Evolutionary conservation across 2,888 invertebrate species (phyloP), one percentile per base, ranked within the genome.

Genomic region (Clanis bilineata): DNA sequence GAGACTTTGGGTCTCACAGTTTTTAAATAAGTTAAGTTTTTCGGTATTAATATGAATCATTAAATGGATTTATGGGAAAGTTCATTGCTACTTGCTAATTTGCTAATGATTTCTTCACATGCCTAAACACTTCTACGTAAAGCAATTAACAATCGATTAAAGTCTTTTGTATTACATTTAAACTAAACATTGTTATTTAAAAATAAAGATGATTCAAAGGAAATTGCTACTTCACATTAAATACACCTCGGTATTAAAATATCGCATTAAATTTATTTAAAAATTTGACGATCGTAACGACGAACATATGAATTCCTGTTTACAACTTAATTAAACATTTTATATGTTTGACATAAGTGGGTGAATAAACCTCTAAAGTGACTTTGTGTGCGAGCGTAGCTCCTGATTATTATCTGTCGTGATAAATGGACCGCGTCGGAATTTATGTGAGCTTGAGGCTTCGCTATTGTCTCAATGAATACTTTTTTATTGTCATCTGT

Each of bases 381-480:
- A 88, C 84, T 85, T 81, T 73, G 75, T 77, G 84, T 78, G 80
- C 79, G 77, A 71, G 72, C 68, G 71, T 66, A 73, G 74, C 72
- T 71, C 67, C 74, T 81, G 92, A 91, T 91, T 79, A 84, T 82
- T 87, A 92, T 91, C 92, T 77, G 62, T 65, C 62, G 76, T 91
- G 92, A 92, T 92, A 91, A 90, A 92, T 91, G 90, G 83, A 87
- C 77, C 85, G 73, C 78, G 90, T 88, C 90, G 88, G 79, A 88
- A 88, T 87, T 88, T 89, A 90, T 86, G 86, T 86, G 82, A 81
- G 80, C 78, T 80, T 83, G 79, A 77, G 79, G 80, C 85, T 85
- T 80, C 71, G 77, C 90, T 91, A 91, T 92, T 92, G 92, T 92
- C 90, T 92, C 92, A 91, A 91, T 91, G 90, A 90, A 88, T 87